Conservation (phyloP, 2,113 vertebrate genomes). For the Upupa epops region DNA sequence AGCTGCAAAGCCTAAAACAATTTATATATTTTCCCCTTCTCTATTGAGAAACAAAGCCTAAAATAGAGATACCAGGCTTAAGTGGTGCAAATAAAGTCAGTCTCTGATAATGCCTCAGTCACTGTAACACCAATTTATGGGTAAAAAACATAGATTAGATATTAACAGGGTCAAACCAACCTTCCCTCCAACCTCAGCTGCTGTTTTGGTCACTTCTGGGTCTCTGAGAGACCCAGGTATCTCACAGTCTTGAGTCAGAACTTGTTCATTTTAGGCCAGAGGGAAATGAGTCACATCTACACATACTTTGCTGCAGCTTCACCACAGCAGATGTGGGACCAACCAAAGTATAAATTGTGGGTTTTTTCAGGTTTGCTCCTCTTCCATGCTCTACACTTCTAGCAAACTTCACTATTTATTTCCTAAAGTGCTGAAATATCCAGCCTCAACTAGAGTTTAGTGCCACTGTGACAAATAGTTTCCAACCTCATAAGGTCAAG, state of each 20-base stretch:
- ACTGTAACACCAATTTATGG: neutral
- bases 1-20: neutral
- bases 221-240: neutral
- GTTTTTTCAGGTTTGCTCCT: neutral
- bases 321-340: neutral
- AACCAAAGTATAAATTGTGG: accelerated
- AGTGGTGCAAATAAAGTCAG: neutral
- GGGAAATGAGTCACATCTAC: neutral
- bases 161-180: neutral
- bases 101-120: neutral
- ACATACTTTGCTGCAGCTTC: neutral
- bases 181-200: neutral
- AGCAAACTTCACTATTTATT: accelerated
- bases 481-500: neutral
- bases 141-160: neutral
- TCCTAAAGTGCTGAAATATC: neutral
- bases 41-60: neutral
- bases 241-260: neutral
- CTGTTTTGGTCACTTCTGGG: neutral
- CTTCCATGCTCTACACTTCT: neutral
- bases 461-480: neutral
- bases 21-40: neutral
- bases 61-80: neutral
- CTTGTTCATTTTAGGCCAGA: neutral
- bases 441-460: neutral